Percentiles rank a stretch among this genome's conserved stretches.
Conservation (phyloP, 2,113 vertebrate species). For the Electrona antarctica region DNA sequence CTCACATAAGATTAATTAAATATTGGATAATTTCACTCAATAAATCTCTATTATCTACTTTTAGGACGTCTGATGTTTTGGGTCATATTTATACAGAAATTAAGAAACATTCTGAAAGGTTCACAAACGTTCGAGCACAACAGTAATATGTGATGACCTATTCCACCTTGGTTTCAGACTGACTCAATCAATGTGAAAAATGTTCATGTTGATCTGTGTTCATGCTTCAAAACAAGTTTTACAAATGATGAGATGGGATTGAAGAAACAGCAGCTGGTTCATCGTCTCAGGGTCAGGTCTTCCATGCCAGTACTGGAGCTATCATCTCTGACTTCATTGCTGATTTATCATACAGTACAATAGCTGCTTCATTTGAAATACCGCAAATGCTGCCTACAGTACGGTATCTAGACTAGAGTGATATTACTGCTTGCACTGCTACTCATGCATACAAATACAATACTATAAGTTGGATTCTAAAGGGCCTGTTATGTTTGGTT, state of each 20-base stretch:
- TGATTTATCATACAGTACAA: no score
- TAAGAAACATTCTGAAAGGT: no score
- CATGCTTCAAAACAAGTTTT: slow-evolving; percentile 17
- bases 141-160: neutral
- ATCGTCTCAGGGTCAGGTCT: slow-evolving; percentile 9
- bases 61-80: no score
- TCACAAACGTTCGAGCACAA: no score
- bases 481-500: neutral
- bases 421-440: slow-evolving; percentile 71
- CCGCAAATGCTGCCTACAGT: slow-evolving; percentile 34
- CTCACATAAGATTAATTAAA: no score
- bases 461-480: slow-evolving; percentile 41
- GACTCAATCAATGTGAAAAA: slow-evolving; percentile 31
- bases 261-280: slow-evolving; percentile 31
- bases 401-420: slow-evolving; percentile 22
- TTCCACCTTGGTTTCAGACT: slow-evolving; percentile 14
- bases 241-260: slow-evolving; percentile 27
- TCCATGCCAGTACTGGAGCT: neutral
- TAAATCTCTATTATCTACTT: no score
- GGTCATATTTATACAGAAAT: no score
- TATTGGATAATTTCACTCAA: no score
- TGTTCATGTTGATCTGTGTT: slow-evolving; percentile 12
- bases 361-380: slow-evolving; percentile 22
- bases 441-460: slow-evolving; percentile 65
- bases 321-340: neutral